Base-by-base conservation (phyloP, 2,888 invertebrate species). In the Scaptomyza parva region DNA sequence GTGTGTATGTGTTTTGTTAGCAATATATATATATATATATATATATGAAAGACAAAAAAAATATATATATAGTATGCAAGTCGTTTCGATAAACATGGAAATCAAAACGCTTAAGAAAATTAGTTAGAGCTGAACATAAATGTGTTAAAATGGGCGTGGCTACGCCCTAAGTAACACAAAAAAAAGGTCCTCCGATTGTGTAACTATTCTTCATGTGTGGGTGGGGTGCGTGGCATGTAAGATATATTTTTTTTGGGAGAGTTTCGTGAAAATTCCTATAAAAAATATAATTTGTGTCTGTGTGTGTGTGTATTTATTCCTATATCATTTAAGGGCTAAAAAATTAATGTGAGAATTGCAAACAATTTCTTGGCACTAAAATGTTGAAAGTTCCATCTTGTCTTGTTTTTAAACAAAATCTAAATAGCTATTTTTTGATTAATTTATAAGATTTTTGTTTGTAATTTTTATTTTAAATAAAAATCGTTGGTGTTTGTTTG, bases 351-450 rank as follows among this genome's bases (percentile, higher is more conserved):
- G 55, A 68, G 55, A 68, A 55, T 70, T 53, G 77, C 59, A 70
- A 75, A 72, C 47, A 60, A 75, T 62, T 81, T 77, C 66, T 86
- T 86, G 84, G 81, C 81, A 86, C 86, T 70, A 70, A 74, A 83
- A 66, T 60, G 20, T 24, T 51, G 54, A 69, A 69, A 40, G 17
- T 39, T 61, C 26, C 28, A 39, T 33, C 40, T 41, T 53, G 14
- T 14, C 45, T 35, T 55, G 14, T 18, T 55, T 66, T 66, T 40
- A 75, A 75, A 74, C 60, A 53, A 62, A 53, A 62, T 50, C 50
- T 59, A 73, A 62, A 62, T 47, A 26, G 40, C 54, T 54, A 59
- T 51, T 70, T 51, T 70, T 65, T 66, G 64, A 62, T 68, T 71
- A 64, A 60, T 62, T 74, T 62, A 35, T 53, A 54, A 64, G 62